Evolutionary conservation across 2,888 invertebrate genomes (phyloP).

Genomic region (Xestia c-nigrum): DNA sequence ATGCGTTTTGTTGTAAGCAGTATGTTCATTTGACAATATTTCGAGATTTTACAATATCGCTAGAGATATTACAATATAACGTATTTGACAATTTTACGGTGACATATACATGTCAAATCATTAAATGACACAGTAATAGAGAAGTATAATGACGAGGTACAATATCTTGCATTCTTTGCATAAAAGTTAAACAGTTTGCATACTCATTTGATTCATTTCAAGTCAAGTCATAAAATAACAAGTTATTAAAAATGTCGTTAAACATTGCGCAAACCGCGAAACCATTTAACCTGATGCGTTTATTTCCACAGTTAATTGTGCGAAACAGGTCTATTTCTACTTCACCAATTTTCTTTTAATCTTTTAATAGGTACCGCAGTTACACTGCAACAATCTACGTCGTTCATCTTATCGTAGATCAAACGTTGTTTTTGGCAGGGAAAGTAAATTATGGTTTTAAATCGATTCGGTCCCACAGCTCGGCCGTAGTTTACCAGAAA

Average conservation of each 20-base stretch:
- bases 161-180: background rate
- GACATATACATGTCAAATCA: too few species aligned
- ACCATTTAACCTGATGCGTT: slow-evolving; percentile 57
- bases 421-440: slow-evolving; percentile 74
- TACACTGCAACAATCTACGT: slow-evolving; percentile 54
- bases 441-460: slow-evolving; percentile 73
- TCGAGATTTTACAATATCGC: too few species aligned
- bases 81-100: too few species aligned
- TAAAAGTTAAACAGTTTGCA: background rate
- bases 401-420: slow-evolving; percentile 76
- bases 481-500: slow-evolving; percentile 54
- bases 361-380: slow-evolving; percentile 45
- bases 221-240: slow-evolving; percentile 31
- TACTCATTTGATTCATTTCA: slow-evolving; percentile 2
- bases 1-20: too few species aligned
- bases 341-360: slow-evolving; percentile 61
- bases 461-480: slow-evolving; percentile 64
- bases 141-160: too few species aligned
- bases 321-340: slow-evolving; percentile 62
- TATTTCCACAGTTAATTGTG: slow-evolving; percentile 66
- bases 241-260: slow-evolving; percentile 46
- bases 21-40: too few species aligned
- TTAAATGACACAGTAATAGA: too few species aligned
- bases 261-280: slow-evolving; percentile 43
- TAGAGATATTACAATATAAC: too few species aligned